Percentiles rank a stretch among this genome's conserved stretches.
Evolutionary conservation across 2,888 invertebrate species (phyloP).

Genomic region (Zygaena filipendulae): DNA sequence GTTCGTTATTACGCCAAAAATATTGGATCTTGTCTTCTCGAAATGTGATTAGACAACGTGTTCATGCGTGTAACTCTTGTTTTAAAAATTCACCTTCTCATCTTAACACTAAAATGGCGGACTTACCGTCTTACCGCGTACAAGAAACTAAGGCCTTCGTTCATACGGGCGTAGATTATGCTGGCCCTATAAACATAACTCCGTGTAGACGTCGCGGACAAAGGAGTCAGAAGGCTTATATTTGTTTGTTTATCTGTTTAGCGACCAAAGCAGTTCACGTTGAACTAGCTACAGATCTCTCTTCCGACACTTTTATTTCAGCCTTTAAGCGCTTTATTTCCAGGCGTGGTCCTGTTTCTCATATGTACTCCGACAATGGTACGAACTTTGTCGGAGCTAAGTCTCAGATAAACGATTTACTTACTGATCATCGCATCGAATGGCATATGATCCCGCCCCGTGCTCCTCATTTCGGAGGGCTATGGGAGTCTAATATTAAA

Average conservation of each 20-base stretch:
- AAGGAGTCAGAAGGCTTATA: too few species aligned
- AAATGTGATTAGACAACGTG: constrained; percentile 1
- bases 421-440: too few species aligned
- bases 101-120: constrained; percentile 2
- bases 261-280: constrained; percentile 4
- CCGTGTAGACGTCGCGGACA: neutral
- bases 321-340: constrained; percentile 8
- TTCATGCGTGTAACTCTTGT: constrained; percentile 1
- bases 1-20: constrained; percentile 2
- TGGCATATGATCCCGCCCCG: too few species aligned
- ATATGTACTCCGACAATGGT: constrained; percentile 5
- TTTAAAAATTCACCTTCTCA: constrained; percentile 1
- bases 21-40: constrained; percentile 3
- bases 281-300: too few species aligned
- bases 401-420: too few species aligned
- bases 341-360: constrained; percentile 6
- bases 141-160: too few species aligned
- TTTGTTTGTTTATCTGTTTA: too few species aligned
- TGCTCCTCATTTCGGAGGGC: too few species aligned
- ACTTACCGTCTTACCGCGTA: constrained; percentile 2
- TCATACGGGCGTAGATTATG: too few species aligned
- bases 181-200: constrained; percentile 3
- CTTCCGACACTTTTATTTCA: too few species aligned
- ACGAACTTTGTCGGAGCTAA: too few species aligned
- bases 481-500: too few species aligned